Percentiles rank a stretch among this genome's conserved stretches.
Evolutionary conservation across 2,113 vertebrate species (phyloP).

Genomic region (Trochalopteron elliotii): DNA sequence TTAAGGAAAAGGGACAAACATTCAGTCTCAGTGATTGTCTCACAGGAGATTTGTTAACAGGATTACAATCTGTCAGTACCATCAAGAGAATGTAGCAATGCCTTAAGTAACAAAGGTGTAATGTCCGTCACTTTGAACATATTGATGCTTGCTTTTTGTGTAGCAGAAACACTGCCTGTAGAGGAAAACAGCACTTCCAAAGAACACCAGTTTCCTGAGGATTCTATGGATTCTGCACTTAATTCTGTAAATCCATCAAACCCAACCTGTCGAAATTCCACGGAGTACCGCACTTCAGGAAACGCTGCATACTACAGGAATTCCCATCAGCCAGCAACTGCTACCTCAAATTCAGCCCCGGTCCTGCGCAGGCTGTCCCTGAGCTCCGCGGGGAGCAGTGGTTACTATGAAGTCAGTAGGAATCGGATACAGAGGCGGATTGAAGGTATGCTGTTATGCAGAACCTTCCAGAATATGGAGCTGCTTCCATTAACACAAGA

Average conservation of each 20-base stretch:
- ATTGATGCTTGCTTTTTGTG: constrained; percentile 26
- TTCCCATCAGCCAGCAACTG: constrained; percentile 52
- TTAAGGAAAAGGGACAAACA: background rate
- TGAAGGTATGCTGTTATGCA: constrained; percentile 80
- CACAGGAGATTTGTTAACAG: background rate
- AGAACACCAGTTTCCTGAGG: constrained; percentile 81
- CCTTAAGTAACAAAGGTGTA: background rate
- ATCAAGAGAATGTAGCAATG: background rate
- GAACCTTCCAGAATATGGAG: background rate
- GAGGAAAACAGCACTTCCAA: constrained; percentile 81
- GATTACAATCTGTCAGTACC: background rate
- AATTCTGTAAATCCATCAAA: constrained; percentile 81
- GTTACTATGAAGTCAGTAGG: constrained; percentile 71
- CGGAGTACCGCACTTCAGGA: constrained; percentile 71
- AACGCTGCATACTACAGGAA: constrained; percentile 71
- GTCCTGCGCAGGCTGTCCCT: constrained; percentile 74
- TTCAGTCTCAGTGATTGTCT: background rate
- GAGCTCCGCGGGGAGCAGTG: constrained; percentile 52
- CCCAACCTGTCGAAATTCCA: constrained; percentile 66
- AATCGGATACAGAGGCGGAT: constrained; percentile 78
- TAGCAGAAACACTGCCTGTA: constrained; percentile 83
- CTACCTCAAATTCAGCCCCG: constrained; percentile 65
- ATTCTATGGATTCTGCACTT: constrained; percentile 81
- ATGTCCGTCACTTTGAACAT: background rate
- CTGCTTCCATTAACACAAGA: background rate